A percentile compares a stretch with the other conserved stretches of the same genome.
phyloP scores from a whole-genome alignment of 2,797 vertebrate species.

The Chrysocyon brachyurus region DNA sequence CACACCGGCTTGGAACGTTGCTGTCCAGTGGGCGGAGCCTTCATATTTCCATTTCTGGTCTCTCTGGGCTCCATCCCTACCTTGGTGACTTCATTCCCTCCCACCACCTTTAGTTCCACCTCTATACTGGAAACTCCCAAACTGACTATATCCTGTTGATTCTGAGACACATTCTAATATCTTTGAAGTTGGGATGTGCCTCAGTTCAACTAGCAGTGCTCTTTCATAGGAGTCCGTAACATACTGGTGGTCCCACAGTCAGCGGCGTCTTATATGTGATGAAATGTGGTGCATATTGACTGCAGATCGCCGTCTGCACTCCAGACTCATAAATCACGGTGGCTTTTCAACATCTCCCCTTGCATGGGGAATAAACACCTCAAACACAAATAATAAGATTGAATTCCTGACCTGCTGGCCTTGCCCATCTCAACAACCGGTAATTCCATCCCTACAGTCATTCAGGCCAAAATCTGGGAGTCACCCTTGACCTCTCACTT shows the following conservation, averaged over 20 bases:
- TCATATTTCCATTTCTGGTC: neutral
- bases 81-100: neutral
- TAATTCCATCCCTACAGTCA: neutral
- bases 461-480: neutral
- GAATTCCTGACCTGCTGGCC: neutral
- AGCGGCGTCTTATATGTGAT: neutral
- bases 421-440: neutral
- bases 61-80: neutral
- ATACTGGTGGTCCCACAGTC: neutral
- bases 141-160: neutral
- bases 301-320: neutral
- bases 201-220: neutral
- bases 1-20: neutral
- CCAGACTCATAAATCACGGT: constrained; percentile 39
- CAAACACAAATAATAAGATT: neutral
- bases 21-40: neutral
- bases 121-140: neutral
- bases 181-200: neutral
- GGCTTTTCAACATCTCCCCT: neutral
- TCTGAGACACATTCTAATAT: neutral
- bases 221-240: neutral
- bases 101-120: neutral
- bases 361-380: neutral
- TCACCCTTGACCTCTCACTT: neutral
- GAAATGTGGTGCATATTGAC: neutral